Evolutionary conservation across 2,113 vertebrate genomes (phyloP).

Genomic region (Labeo catla): DNA sequence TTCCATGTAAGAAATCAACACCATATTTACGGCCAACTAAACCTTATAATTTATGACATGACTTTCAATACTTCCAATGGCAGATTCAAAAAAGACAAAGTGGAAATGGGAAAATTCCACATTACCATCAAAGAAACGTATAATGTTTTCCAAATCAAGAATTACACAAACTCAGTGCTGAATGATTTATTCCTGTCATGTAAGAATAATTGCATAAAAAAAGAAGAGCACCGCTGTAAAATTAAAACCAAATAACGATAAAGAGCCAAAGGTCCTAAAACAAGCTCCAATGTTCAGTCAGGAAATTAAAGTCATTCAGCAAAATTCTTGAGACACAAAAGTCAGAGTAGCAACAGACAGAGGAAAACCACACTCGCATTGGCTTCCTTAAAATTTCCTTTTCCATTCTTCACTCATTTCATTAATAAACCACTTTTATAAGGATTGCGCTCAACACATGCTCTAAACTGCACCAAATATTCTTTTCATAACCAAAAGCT

Average conservation of each 20-base stretch:
- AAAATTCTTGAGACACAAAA: not conserved
- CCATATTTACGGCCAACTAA: not conserved
- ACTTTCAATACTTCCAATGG: not conserved
- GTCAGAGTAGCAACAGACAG: not conserved
- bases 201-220: not conserved
- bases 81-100: not conserved
- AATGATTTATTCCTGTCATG: not conserved
- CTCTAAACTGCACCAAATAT: not conserved
- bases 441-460: not conserved
- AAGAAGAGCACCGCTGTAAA: not conserved
- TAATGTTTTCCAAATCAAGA: not conserved
- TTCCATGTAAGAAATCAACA: not conserved
- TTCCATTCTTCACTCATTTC: not conserved
- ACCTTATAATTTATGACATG: not conserved
- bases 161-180: not conserved
- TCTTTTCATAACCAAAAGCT: not conserved
- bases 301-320: slow-evolving; percentile 21
- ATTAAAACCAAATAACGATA: slow-evolving; percentile 14
- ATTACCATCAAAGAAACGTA: not conserved
- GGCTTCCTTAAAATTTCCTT: not conserved
- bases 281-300: not conserved
- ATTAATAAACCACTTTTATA: not conserved
- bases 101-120: not conserved
- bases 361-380: slow-evolving; percentile 2
- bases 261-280: slow-evolving; percentile 20